Evolutionary conservation across 92 coral and sea anemone species (phyloP).

Genomic region (Nematostella vectensis): DNA sequence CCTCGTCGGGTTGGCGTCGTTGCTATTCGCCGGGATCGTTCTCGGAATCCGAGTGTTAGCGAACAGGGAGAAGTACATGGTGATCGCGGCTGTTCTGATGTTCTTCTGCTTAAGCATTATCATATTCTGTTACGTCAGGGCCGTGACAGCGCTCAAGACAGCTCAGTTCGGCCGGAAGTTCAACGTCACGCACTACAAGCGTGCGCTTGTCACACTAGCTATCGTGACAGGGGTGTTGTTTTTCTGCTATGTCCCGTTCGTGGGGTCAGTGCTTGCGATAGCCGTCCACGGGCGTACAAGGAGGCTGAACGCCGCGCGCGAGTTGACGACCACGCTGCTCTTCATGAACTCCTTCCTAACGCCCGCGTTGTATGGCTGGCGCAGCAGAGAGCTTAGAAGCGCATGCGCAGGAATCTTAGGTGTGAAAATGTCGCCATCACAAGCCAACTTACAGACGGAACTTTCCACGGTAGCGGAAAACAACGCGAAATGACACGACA

Average conservation of each 20-base stretch:
- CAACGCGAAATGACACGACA: background rate
- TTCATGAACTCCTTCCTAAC: constrained; percentile 20
- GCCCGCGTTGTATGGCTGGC: constrained; percentile 12
- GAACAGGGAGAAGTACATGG: constrained; percentile 28
- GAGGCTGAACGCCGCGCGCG: constrained; percentile 17
- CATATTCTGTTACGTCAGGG: constrained; percentile 18
- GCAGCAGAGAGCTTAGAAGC: constrained; percentile 12
- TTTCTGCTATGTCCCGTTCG: constrained; percentile 18
- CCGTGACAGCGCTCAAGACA: constrained; percentile 7
- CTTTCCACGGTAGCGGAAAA: background rate
- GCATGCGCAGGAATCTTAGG: constrained; percentile 6
- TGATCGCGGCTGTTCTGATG: constrained; percentile 18
- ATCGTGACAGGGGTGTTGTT: constrained; percentile 4
- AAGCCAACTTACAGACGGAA: background rate
- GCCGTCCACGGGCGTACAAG: constrained; percentile 21
- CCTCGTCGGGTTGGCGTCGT: background rate
- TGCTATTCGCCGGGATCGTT: constrained; percentile 12
- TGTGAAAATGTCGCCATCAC: background rate
- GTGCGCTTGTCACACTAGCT: constrained; percentile 10
- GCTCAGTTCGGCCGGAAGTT: background rate
- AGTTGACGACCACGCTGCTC: constrained; percentile 11
- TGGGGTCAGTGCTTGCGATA: constrained; percentile 10
- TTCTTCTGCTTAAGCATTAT: constrained; percentile 14
- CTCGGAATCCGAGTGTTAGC: constrained; percentile 17
- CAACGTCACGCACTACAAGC: constrained; percentile 1